Percentiles rank a stretch among this genome's conserved stretches.
Evolutionary conservation across 2,113 vertebrate species (phyloP).

Genomic region (Theristicus caerulescens): DNA sequence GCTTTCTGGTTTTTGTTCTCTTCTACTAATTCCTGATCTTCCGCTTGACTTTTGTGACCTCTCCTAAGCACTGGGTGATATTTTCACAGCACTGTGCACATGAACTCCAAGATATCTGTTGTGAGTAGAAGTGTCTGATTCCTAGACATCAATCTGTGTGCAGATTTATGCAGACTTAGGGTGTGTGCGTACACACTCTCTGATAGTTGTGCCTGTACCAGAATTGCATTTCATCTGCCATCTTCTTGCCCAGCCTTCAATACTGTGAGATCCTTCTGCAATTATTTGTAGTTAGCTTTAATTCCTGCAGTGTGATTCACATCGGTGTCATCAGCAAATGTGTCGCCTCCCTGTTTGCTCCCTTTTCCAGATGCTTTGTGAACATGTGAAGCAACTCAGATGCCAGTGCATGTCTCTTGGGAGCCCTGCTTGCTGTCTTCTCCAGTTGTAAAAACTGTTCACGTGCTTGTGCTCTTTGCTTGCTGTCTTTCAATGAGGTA

Average conservation of each 20-base stretch:
- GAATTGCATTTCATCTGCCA: background rate
- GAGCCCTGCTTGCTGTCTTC: background rate
- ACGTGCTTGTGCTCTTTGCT: background rate
- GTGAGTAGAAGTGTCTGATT: background rate
- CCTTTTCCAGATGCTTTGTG: background rate
- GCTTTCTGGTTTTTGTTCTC: background rate
- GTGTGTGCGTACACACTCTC: background rate
- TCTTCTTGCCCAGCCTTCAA: background rate
- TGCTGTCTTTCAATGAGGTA: background rate
- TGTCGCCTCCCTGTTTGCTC: background rate
- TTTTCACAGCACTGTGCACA: background rate
- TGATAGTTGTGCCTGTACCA: background rate
- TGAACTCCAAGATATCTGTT: background rate
- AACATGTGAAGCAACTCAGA: background rate
- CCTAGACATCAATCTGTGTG: background rate
- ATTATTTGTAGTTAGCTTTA: background rate
- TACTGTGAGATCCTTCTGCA: background rate
- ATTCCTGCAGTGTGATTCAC: background rate
- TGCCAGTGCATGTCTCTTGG: background rate
- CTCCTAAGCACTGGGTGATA: background rate
- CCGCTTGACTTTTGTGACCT: background rate
- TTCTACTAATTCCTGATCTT: background rate
- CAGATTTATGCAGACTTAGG: background rate
- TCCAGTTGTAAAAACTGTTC: background rate
- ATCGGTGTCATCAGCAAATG: rapidly evolving